Evolutionary conservation across 2,797 vertebrate species (phyloP).

Genomic region (Florisuga fusca): DNA sequence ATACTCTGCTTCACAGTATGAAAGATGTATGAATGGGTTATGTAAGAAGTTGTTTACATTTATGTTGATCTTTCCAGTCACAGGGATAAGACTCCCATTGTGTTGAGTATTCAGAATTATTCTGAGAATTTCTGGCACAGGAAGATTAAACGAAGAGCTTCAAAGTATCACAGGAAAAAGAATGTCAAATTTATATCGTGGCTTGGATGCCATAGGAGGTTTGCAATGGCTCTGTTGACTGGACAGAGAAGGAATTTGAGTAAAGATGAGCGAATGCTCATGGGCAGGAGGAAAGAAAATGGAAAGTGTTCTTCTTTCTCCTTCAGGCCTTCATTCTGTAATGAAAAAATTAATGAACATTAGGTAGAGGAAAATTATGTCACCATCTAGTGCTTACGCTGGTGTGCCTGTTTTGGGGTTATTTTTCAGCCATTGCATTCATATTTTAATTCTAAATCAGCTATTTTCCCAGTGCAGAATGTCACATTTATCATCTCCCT

Average conservation of each 20-base stretch:
- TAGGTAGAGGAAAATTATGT: neutral
- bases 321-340: neutral
- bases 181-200: neutral
- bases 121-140: neutral
- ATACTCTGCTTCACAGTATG: neutral
- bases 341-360: neutral
- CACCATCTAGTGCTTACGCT: neutral
- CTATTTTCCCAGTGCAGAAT: neutral
- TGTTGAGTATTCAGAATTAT: neutral
- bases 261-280: neutral
- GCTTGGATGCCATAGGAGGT: neutral
- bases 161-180: neutral
- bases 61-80: neutral
- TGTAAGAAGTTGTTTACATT: neutral
- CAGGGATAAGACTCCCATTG: neutral
- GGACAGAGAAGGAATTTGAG: neutral
- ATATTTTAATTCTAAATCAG: neutral
- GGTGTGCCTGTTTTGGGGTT: accelerated
- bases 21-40: neutral
- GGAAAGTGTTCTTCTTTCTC: neutral
- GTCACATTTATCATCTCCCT: neutral
- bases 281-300: neutral
- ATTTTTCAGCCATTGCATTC: neutral
- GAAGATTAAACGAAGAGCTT: neutral
- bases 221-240: neutral